phyloP scores from a whole-genome alignment of 2,888 invertebrate species.

The Dryococelus australis region DNA sequence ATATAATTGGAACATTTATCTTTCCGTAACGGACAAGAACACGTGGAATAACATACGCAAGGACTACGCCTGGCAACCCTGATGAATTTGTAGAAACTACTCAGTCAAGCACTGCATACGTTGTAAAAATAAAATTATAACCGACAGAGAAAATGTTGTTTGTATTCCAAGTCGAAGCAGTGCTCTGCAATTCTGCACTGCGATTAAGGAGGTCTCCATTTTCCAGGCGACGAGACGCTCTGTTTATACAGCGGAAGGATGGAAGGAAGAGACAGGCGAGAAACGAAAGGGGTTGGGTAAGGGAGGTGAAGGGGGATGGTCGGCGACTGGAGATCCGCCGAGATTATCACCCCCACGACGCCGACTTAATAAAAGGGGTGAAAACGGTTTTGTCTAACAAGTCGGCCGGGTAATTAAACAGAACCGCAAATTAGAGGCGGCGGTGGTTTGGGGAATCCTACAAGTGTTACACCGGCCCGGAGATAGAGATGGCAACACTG shows the following conservation, averaged over 20 bases:
- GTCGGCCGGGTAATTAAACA: conserved; percentile 19
- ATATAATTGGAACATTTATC: too few relatives aligned
- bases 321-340: conserved; percentile 20
- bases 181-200: too few relatives aligned
- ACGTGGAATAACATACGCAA: too few relatives aligned
- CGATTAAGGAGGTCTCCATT: background rate
- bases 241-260: background rate
- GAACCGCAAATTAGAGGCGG: background rate
- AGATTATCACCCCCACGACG: conserved; percentile 18
- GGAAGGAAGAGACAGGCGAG: background rate
- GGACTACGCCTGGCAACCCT: too few relatives aligned
- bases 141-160: too few relatives aligned
- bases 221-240: background rate
- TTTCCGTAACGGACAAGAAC: too few relatives aligned
- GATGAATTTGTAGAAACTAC: too few relatives aligned
- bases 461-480: conserved; percentile 1
- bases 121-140: too few relatives aligned
- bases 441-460: background rate
- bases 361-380: conserved; percentile 26
- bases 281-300: background rate
- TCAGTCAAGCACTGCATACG: too few relatives aligned
- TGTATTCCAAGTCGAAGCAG: too few relatives aligned
- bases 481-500: background rate
- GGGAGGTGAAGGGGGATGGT: background rate
- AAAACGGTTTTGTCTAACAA: conserved; percentile 24